phyloP scores from a whole-genome alignment of 2,113 vertebrate species.

The Prolemur simus region DNA sequence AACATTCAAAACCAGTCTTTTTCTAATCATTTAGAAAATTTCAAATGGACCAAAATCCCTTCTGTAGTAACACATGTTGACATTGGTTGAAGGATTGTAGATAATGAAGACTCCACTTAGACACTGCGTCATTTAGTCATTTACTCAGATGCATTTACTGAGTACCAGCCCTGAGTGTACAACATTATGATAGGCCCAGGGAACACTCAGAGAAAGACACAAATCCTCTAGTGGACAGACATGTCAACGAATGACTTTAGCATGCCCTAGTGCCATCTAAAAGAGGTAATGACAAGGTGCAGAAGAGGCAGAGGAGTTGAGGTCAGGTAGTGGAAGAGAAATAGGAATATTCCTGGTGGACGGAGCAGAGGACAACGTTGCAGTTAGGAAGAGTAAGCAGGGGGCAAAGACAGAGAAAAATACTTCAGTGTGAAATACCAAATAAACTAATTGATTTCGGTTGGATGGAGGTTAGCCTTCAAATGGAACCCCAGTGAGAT shows the following conservation, averaged over 20 bases:
- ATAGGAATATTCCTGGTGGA: background rate
- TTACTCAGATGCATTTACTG: background rate
- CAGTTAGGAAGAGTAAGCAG: background rate
- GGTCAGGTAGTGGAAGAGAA: background rate
- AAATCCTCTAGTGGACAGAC: background rate
- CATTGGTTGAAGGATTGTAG: background rate
- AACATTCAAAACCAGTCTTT: background rate
- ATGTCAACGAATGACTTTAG: background rate
- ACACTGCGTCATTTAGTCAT: too few species aligned
- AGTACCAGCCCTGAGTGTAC: background rate
- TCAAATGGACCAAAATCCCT: background rate
- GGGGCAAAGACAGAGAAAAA: background rate
- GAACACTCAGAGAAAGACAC: background rate
- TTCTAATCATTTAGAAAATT: background rate
- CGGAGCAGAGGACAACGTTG: background rate
- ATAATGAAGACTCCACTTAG: background rate
- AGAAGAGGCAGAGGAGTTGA: background rate
- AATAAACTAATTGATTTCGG: background rate
- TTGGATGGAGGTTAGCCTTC: background rate
- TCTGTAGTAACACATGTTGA: background rate
- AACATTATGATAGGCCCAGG: background rate
- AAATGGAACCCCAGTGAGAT: background rate
- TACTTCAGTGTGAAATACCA: background rate
- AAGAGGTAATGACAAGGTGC: background rate
- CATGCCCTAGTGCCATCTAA: background rate